Conservation (phyloP, 1,140 invertebrate species). For the Drosophila lacteicornis region DNA sequence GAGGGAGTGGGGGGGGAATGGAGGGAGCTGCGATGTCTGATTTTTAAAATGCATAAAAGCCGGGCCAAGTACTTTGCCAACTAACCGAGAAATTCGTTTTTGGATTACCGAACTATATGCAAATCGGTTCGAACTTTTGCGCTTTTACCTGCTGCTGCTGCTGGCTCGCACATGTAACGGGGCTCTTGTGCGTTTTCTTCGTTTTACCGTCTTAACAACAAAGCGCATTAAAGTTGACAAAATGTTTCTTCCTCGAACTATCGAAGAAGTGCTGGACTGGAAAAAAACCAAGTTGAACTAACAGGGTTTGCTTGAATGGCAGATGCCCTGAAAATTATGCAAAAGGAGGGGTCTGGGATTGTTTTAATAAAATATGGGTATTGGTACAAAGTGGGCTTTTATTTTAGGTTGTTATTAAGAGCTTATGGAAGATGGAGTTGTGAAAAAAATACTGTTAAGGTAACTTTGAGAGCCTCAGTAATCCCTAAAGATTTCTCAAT, state of each 20-base stretch:
- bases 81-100: slow-evolving; percentile 43
- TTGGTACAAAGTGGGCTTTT: not conserved
- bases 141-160: slow-evolving; percentile 51
- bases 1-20: not conserved
- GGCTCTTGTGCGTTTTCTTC: slow-evolving; percentile 14
- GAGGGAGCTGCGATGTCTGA: slow-evolving; percentile 1
- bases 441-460: not conserved
- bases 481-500: not conserved
- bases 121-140: slow-evolving; percentile 64
- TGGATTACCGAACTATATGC: slow-evolving; percentile 44
- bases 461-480: not conserved
- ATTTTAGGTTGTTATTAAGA: not conserved
- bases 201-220: slow-evolving; percentile 45
- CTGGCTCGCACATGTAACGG: slow-evolving; percentile 19
- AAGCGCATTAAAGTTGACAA: slow-evolving; percentile 76
- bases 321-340: slow-evolving; percentile 19
- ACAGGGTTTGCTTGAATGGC: slow-evolving; percentile 2
- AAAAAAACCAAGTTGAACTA: slow-evolving; percentile 28
- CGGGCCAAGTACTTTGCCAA: slow-evolving; percentile 31
- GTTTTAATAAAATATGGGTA: not conserved
- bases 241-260: slow-evolving; percentile 58
- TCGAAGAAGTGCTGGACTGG: slow-evolving; percentile 38
- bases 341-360: not conserved
- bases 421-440: not conserved
- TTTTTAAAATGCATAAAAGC: slow-evolving; percentile 30